Base-by-base conservation (phyloP, 2,797 vertebrate species). In the Anguilla marmorata region DNA sequence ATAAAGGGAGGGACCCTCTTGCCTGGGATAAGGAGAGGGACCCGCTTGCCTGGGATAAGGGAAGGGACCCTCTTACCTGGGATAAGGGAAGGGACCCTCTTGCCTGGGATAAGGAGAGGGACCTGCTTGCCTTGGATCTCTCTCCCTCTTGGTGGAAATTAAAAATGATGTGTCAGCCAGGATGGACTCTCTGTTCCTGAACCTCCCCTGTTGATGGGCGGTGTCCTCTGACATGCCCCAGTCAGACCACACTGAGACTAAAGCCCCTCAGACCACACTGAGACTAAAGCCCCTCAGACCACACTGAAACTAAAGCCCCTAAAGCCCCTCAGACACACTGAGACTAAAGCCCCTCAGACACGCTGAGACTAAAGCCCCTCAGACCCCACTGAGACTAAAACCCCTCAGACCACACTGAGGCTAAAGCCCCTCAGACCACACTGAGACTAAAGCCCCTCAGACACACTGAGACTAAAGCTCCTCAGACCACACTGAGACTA, bases 81-180 rank as follows among this genome's bases (percentile, higher is more conserved):
- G 24, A 27, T 66, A 27, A 66, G 24, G 63, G 63, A 6, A 7
- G 3, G 21, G 37, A 37, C 37, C 37, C 2, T 56, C 37, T 37
- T 37, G 2, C 37, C 37, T 37, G 37, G 37, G 37, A 37, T 37
- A 37, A 37, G 1, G 37, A 2, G 37, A 37, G 37, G 37, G 37
- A 37, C 37, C 37, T 1, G 37, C 63, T 27, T 7, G 5, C 3
- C n/a, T 66, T 24, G 24, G 24, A 27, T 66, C 66, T 69, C 72
- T 87, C 58, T 79, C 58, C 33, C 33, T 56, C 54, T 56, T 19
- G 21, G 48, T 37, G 24, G 74, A 50, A 86, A 74, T 86, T 86
- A 74, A 45, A 74, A 60, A 63, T 56, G 54, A 30, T 76, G 11
- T 76, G 16, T 14, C 37, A 41, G 72, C 33, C 37, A 37, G 19